Evolutionary conservation across 2,888 invertebrate species (phyloP), one percentile per base, ranked within the genome.

Genomic region (Lochmaea capreae): DNA sequence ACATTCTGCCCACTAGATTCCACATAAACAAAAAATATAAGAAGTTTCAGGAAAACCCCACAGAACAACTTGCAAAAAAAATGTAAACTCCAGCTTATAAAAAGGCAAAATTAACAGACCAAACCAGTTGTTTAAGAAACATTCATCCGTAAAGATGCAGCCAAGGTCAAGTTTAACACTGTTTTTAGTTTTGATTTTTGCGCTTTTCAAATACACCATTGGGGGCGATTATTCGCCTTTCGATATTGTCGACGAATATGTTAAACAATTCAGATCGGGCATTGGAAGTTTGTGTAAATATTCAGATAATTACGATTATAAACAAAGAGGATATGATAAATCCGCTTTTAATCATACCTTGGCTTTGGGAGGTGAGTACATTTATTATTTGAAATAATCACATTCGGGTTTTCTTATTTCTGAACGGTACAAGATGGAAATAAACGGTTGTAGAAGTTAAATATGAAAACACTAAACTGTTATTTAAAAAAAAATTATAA

Each of bases 181-280:
- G 9, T 18, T 71, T 10, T 18, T 66, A 43, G 65, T 72, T 39
- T 62, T 72, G 3, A 42, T 71, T 8, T 39, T 72, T 14, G 62
- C 46, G 39, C 16, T 68, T 18, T 58, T 58, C 8, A 39, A 16
- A 12, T 54, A 39, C 49, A 61, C 49, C 42, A 43, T 59, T 57
- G 16, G 39, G 11, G 75, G 72, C 49, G 66, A 54, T 16, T 71
- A 79, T 11, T 82, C 83, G 2, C 86, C 86, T 0, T 86, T 86
- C 72, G 81, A 83, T 62, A 70, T 85, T 42, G 81, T 84, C 26
- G 85, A 86, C 8, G 79, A 84, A 42, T 86, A 85, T 77, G 78
- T 86, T 4, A 78, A 82, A 59, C 80, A 80, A 33, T 85, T 83
- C 74, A 71, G 79, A 62, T 72, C 82, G 6, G 84, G 83, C 10